Conservation (phyloP, 2,113 vertebrate genomes). For the Microtus montanus region DNA sequence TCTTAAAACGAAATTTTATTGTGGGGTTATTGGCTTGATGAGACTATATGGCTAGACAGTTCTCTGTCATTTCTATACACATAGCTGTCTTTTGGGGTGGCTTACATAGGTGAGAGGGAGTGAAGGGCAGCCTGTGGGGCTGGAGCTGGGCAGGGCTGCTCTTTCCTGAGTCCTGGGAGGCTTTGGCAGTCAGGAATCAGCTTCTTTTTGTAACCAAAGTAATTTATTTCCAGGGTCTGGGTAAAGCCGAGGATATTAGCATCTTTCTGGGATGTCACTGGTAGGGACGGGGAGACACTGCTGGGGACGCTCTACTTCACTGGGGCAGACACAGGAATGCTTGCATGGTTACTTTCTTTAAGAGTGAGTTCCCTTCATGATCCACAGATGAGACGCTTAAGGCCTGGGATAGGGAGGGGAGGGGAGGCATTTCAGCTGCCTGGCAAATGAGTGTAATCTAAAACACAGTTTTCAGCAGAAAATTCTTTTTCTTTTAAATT, state of each 20-base stretch:
- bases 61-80: background rate
- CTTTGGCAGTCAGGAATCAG: background rate
- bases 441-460: background rate
- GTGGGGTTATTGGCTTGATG: background rate
- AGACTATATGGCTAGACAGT: constrained; percentile 10
- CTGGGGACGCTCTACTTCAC: background rate
- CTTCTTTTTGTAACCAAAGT: constrained; percentile 38
- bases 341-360: background rate
- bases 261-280: background rate
- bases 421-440: background rate
- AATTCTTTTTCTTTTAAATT: background rate
- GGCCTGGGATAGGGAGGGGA: background rate
- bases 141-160: background rate
- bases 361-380: background rate
- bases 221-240: constrained; percentile 13
- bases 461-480: constrained; percentile 42
- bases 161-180: background rate
- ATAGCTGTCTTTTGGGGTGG: background rate
- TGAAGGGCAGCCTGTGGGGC: background rate
- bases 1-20: constrained; percentile 48
- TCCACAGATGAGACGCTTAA: background rate
- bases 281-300: background rate
- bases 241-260: background rate
- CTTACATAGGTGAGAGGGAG: background rate
- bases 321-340: background rate